Conservation (phyloP, 2,888 invertebrate species). For the Drosophila rubida region DNA sequence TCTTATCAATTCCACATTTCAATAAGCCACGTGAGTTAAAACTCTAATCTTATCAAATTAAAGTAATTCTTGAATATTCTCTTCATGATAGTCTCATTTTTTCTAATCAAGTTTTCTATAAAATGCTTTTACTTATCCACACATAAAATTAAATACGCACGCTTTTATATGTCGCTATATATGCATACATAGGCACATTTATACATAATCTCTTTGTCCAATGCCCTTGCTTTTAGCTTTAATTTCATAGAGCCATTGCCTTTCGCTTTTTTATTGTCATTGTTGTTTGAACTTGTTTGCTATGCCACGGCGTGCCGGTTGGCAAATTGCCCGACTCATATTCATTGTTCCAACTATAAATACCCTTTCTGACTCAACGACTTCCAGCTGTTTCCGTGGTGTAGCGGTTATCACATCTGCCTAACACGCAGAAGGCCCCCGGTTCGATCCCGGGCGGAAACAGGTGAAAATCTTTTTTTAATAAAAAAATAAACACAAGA, state of each 20-base stretch:
- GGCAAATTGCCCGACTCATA: conserved; percentile 4
- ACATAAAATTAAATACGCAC: not conserved
- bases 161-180: not conserved
- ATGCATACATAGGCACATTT: not conserved
- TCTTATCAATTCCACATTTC: not conserved
- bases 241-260: conserved; percentile 12
- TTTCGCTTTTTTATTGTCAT: conserved; percentile 38
- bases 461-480: conserved; percentile 20
- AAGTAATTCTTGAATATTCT: not conserved
- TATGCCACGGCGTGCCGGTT: conserved; percentile 8
- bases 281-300: conserved; percentile 44
- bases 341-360: conserved; percentile 3
- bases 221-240: conserved; percentile 11
- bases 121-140: not conserved
- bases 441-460: conserved; percentile 85
- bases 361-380: accelerated
- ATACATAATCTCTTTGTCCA: conserved; percentile 15
- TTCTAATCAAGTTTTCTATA: conserved; percentile 20
- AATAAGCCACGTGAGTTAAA: too few species aligned
- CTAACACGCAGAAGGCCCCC: conserved; percentile 86
- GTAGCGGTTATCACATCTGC: conserved; percentile 86
- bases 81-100: not conserved
- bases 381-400: conserved; percentile 83
- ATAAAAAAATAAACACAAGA: not conserved
- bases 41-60: conserved; percentile 13